Percentiles rank a stretch among this genome's conserved stretches.
Conservation (phyloP, 2,113 vertebrate species). For the Phainopepla nitens region DNA sequence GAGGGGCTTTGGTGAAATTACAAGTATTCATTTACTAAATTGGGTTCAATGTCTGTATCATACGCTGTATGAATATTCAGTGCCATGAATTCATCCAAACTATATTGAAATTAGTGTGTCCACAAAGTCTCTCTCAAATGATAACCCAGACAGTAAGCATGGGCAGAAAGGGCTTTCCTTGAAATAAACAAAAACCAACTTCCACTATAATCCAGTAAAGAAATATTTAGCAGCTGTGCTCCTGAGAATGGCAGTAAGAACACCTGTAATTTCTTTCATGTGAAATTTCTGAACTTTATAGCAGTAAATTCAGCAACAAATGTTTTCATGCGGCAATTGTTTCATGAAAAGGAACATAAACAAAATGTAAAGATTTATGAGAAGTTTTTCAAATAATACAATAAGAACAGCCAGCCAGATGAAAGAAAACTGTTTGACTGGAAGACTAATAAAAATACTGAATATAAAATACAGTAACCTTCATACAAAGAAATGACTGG, state of each 20-base stretch:
- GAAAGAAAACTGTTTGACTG: conserved; percentile 51
- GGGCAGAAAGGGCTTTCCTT: neutral
- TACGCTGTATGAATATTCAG: conserved; percentile 77
- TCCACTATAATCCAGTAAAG: neutral
- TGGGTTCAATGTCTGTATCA: conserved; percentile 79
- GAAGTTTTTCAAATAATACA: conserved; percentile 34
- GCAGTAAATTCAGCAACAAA: neutral
- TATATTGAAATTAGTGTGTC: conserved; percentile 63
- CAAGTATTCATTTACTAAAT: conserved; percentile 84
- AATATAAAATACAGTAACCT: conserved; percentile 24
- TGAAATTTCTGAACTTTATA: neutral
- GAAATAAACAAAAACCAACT: neutral
- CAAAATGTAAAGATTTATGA: conserved; percentile 33
- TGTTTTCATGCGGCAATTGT: neutral
- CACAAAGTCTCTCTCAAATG: neutral
- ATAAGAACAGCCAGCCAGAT: conserved; percentile 30
- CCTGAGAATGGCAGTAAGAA: neutral
- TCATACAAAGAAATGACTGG: neutral
- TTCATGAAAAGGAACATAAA: neutral
- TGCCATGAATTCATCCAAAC: conserved; percentile 58
- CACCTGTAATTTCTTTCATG: neutral
- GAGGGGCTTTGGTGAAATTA: conserved; percentile 78
- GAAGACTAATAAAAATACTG: conserved; percentile 29
- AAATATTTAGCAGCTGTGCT: neutral
- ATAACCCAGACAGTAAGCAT: conserved; percentile 39